Base-by-base conservation (phyloP, 2,797 vertebrate species). In the Lutjanus campechanus region DNA sequence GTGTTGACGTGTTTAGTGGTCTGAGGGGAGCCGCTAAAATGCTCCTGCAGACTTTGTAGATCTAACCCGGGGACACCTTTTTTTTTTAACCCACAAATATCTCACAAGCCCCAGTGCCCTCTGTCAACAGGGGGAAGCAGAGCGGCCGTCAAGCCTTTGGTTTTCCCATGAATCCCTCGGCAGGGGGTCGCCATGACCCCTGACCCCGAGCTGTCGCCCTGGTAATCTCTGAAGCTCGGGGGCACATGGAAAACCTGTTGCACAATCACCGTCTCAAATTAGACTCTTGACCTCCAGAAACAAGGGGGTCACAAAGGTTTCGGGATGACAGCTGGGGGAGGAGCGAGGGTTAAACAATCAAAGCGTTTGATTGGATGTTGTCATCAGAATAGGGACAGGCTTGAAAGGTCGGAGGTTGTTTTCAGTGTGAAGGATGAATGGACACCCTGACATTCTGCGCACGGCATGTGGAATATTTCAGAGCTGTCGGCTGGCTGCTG, bases 191-290 rank as follows among this genome's bases (percentile, higher is more conserved):
- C 73, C 82, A 8, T 92, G 90, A 94, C 86, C 92, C 44, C 68
- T 87, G 82, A 85, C 85, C n/a, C 89, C 79, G 50, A 29, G 68
- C 90, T 86, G 88, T 90, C 83, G 25, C 84, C 81, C 67, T 47
- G 72, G 76, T 93, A 90, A 90, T 94, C 89, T 92, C 77, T 56
- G 73, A 79, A 86, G 84, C 83, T 73, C 20, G n/a, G 82, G 82
- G 79, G 64, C 90, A 79, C 87, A 83, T 74, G 88, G 86, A 89
- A 92, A 92, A 90, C 88, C 90, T 90, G 88, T 92, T 84, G 90
- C 78, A 86, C 89, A 88, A 91, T 90, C 88, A 55, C 88, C 89
- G 12, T 89, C 87, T 78, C 86, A 90, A 95, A 93, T 94, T 93
- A 93, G 91, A 90, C 92, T 91, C 86, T 91, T 92, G 91, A 95